Conservation (phyloP, 2,113 vertebrate species). For the Craseonycteris thonglongyai region DNA sequence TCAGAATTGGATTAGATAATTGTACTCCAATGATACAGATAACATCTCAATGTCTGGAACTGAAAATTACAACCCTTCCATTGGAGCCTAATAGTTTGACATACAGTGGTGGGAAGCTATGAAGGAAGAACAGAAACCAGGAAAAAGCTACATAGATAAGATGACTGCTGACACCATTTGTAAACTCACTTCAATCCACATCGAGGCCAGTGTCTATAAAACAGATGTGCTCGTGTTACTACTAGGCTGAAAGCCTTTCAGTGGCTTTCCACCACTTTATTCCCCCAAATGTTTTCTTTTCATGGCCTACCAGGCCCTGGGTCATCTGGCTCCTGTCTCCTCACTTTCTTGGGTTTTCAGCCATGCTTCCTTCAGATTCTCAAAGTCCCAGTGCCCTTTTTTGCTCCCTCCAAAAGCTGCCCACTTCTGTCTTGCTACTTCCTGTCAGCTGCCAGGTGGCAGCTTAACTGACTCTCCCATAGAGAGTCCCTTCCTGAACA, state of each 20-base stretch:
- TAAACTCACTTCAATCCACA: neutral
- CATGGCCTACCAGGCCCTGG: neutral
- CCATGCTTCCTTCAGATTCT: neutral
- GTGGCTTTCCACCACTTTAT: neutral
- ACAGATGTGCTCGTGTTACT: neutral
- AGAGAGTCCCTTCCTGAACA: neutral
- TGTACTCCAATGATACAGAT: constrained; percentile 24
- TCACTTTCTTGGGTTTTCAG: neutral
- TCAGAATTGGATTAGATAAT: constrained; percentile 32
- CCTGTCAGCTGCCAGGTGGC: neutral
- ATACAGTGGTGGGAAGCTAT: neutral
- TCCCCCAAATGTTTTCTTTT: neutral
- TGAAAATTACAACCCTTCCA: neutral
- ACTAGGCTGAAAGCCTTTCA: neutral
- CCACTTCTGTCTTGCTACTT: neutral
- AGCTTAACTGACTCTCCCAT: neutral
- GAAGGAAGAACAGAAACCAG: neutral
- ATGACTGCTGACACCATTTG: neutral
- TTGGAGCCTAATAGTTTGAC: neutral
- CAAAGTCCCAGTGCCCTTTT: neutral
- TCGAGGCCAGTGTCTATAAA: neutral
- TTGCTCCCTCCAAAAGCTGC: neutral
- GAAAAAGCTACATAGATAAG: neutral
- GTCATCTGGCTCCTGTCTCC: neutral
- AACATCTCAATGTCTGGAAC: constrained; percentile 45